Base-by-base conservation (phyloP, 2,113 vertebrate species). In the Helogale parvula region DNA sequence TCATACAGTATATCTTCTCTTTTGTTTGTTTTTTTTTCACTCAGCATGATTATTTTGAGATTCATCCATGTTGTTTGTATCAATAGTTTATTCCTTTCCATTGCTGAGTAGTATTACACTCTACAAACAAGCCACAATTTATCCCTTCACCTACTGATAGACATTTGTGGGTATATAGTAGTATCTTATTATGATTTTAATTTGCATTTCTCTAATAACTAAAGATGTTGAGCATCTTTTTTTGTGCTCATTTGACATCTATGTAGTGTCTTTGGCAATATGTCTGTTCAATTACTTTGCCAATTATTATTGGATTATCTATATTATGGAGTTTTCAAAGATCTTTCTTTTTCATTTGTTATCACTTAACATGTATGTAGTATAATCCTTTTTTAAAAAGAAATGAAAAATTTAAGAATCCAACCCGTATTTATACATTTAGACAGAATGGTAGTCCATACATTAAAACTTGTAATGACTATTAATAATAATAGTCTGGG, bases 21-120 rank as follows among this genome's bases (percentile, higher is more conserved):
- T 87, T 82, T 82, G 16, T 57, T 94, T 71, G 54, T n/a, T 71
- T 68, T 90, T 92, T 54, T 90, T 95, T 96, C 31, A 77, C 45
- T 93, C 76, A 84, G 57, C 17, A 84, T 84, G 60, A 65, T 83
- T 91, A 95, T 87, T 96, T n/a, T 93, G 38, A 96, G 29, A 94
- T 96, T 85, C 21, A 89, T n/a, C 50, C 16, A 57, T 72, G 16
- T 27, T 86, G 25, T 14, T 79, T 38, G 6, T 45, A 81, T 45
- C 63, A 57, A 29, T 16, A 93, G 50, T 17, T 81, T 50, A 71
- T 80, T 86, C 17, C 47, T 90, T 93, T 89, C 50, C 19, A 83
- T 5, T 90, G 52, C 45, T 77, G 52, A 95, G n/a, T 74, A 93
- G 88, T 93, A 89, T 16, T 82, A 17, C 50, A 90, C 68, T 54